Conservation (phyloP, 2,797 vertebrate species). For the Eulemur coronatus region DNA sequence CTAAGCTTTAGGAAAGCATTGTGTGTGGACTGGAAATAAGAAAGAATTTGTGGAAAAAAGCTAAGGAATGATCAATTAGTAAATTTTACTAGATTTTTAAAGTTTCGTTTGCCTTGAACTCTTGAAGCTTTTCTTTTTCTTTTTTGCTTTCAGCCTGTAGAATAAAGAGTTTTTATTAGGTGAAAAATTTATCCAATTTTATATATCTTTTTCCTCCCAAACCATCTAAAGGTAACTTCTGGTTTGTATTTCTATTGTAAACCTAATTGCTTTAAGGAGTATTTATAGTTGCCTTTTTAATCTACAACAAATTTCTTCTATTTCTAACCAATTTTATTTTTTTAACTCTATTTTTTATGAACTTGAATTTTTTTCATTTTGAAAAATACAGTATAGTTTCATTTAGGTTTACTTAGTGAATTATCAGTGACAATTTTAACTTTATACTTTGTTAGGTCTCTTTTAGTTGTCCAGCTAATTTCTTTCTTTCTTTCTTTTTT, state of each 20-base stretch:
- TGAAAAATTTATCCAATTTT: neutral
- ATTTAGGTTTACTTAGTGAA: neutral
- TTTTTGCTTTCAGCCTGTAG: slow-evolving; percentile 20
- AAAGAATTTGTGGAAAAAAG: neutral
- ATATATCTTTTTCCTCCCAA: fast-evolving
- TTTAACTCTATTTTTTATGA: slow-evolving; percentile 32
- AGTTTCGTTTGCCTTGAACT: neutral
- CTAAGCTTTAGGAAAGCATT: neutral
- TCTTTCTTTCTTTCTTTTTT: too few species aligned
- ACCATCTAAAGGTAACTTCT: neutral
- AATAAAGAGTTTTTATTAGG: slow-evolving; percentile 42
- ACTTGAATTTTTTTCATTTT: slow-evolving; percentile 28
- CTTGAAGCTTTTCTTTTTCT: neutral
- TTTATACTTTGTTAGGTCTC: neutral
- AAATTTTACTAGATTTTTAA: neutral
- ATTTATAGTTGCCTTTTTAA: slow-evolving; percentile 3
- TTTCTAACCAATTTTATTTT: slow-evolving; percentile 53
- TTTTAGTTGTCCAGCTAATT: neutral
- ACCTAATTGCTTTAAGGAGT: neutral
- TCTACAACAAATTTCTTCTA: neutral
- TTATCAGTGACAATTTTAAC: slow-evolving; percentile 15
- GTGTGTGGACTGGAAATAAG: neutral
- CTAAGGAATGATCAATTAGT: neutral
- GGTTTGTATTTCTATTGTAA: slow-evolving; percentile 38
- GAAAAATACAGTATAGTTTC: neutral